phyloP scores from a whole-genome alignment of 2,888 invertebrate genomes.

The Cheilosia variabilis region DNA sequence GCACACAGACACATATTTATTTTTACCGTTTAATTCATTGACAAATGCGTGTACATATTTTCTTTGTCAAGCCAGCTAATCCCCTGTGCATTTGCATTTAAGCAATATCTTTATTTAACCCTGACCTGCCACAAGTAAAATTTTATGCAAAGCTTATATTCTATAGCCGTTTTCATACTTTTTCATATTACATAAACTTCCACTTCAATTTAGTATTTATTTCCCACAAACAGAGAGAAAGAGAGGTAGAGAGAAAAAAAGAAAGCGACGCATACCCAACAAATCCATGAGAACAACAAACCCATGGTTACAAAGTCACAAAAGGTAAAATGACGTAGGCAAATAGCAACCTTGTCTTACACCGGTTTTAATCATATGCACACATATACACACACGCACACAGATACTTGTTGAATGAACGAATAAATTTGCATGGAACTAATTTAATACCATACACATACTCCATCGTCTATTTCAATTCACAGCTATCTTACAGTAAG shows the following conservation, averaged over 20 bases:
- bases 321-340: background rate
- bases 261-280: background rate
- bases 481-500: constrained; percentile 38
- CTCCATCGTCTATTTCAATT: background rate
- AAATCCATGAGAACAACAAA: background rate
- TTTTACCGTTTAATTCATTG: too few species aligned
- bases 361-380: background rate
- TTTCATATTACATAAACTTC: background rate
- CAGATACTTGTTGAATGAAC: constrained; percentile 31
- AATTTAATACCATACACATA: constrained; percentile 2
- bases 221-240: background rate
- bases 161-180: too few species aligned
- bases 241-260: background rate
- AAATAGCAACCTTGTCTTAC: background rate
- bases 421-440: constrained; percentile 13
- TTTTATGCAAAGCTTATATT: too few species aligned
- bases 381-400: background rate
- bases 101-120: too few species aligned
- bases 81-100: too few species aligned
- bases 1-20: too few species aligned
- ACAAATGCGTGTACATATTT: too few species aligned
- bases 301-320: background rate
- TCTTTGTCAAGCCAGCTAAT: too few species aligned
- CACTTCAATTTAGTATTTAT: background rate
- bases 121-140: too few species aligned